These are phyloP conservation scores for Sula dactylatra DNA, from an alignment of 2,113 vertebrate genomes.

Conservation along the genomic window DNA sequence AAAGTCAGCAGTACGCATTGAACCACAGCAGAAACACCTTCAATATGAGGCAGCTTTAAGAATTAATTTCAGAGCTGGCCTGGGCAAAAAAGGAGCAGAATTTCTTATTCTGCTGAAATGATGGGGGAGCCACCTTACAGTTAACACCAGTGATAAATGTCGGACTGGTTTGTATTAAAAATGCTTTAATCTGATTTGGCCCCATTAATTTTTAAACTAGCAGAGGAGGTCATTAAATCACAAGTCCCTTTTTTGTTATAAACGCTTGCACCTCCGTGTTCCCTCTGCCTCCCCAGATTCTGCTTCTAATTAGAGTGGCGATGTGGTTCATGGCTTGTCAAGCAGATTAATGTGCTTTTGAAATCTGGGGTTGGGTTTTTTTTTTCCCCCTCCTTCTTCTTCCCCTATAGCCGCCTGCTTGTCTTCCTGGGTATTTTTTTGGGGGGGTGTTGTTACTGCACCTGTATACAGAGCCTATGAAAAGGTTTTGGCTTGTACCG, in stretches of 20 bases:
- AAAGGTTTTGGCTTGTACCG: not conserved
- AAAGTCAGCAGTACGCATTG: accelerated
- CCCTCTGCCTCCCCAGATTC: conserved; percentile 63
- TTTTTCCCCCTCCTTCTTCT: not conserved
- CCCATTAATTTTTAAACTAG: conserved; percentile 68
- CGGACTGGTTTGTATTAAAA: conserved; percentile 52
- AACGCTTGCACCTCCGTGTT: conserved; percentile 68
- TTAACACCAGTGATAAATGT: conserved; percentile 53
- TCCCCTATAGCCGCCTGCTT: not conserved
- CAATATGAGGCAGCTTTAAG: not conserved
- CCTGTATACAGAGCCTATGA: conserved; percentile 1
- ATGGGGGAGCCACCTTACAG: conserved; percentile 4
- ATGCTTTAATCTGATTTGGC: conserved; percentile 65
- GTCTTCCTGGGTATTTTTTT: not conserved
- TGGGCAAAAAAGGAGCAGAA: not conserved
- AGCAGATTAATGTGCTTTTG: conserved; percentile 71
- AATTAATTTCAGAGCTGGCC: not conserved
- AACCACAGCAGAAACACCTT: not conserved
- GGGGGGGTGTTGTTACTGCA: not conserved
- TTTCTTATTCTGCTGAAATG: not conserved
- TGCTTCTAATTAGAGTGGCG: conserved; percentile 73
- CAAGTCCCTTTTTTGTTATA: conserved; percentile 71
- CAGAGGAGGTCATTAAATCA: conserved; percentile 75
- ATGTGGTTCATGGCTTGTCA: conserved; percentile 65
- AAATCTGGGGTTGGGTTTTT: not conserved